These are phyloP conservation scores for Aporrectodea caliginosa DNA, from an alignment of 1,140 invertebrate genomes.

Conservation along the genomic window DNA sequence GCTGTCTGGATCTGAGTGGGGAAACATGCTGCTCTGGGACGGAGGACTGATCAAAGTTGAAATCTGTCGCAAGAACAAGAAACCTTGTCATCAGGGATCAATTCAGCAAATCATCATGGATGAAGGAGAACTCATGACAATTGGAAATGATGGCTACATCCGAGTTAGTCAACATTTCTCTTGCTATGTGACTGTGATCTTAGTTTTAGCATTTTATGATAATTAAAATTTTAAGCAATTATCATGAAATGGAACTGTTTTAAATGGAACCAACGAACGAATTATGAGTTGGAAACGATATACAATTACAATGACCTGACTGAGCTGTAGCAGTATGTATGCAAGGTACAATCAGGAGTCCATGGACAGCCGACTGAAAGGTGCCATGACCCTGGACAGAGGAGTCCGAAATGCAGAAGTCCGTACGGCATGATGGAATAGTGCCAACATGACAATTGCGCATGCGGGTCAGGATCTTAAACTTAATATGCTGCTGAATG, in stretches of 20 bases:
- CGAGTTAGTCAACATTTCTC: conserved; percentile 45
- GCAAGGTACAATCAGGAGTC: no score
- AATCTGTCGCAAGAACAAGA: conserved; percentile 53
- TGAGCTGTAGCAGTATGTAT: no score
- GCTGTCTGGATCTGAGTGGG: conserved; percentile 71
- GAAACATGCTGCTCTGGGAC: conserved; percentile 84
- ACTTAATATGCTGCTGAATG: no score
- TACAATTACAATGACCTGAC: conserved; percentile 59
- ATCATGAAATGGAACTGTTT: conserved; percentile 71
- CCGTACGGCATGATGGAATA: no score
- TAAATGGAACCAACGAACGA: conserved; percentile 81
- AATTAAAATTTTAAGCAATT: no score
- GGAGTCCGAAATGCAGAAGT: no score
- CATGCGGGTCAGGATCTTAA: no score
- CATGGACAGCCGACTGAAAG: no score
- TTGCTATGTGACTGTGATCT: background rate
- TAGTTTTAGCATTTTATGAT: background rate
- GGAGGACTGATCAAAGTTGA: conserved; percentile 72
- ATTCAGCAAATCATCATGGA: conserved; percentile 70
- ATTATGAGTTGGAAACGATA: conserved; percentile 58
- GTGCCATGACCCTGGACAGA: no score
- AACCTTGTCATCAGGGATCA: conserved; percentile 68
- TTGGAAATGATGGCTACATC: conserved; percentile 75
- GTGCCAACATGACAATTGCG: background rate
- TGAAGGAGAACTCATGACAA: conserved; percentile 60